Base-by-base conservation (phyloP, 2,113 vertebrate genomes). In the Typhlomys cinereus region DNA sequence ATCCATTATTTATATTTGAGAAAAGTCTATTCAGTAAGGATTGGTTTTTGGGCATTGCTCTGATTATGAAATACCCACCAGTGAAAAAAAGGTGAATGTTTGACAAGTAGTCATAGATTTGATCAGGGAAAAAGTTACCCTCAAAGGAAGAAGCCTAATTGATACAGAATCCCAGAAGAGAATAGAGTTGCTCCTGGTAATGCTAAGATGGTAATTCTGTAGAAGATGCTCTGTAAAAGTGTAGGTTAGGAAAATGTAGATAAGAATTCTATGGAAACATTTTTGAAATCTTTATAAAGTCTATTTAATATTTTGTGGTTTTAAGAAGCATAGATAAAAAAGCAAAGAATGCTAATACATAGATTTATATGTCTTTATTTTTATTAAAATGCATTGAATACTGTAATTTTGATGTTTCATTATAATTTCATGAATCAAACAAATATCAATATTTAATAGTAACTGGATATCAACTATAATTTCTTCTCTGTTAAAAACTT, bases 401-500 rank as follows among this genome's bases (percentile, higher is more conserved):
- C n/a, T n/a, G n/a, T n/a, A n/a, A n/a, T n/a, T n/a, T n/a, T n/a
- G n/a, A n/a, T n/a, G n/a, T n/a, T n/a, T n/a, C n/a, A n/a, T n/a
- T n/a, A n/a, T n/a, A n/a, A n/a, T n/a, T n/a, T n/a, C n/a, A n/a
- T n/a, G n/a, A n/a, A n/a, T n/a, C n/a, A n/a, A n/a, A n/a, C 41
- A 67, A 36, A 25, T 34, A 46, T 13, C 2, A 84, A 25, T 71
- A 31, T 31, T 34, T 73, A 89, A 67, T 52, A 5, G 11, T 76
- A 27, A n/a, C 2, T 71, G 5, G 1, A 36, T 46, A 12, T 7
- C 67, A 88, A 14, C 15, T 79, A 17, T 23, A 92, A 59, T 80
- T 94, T 84, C 79, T 50, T 44, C 86, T 80, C 4, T 67, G 6
- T 82, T 69, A 76, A 66, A 75, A 81, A 75, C 79, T 82, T 81